Conservation (phyloP, 2,888 invertebrate genomes). For the Drosophila cognata region DNA sequence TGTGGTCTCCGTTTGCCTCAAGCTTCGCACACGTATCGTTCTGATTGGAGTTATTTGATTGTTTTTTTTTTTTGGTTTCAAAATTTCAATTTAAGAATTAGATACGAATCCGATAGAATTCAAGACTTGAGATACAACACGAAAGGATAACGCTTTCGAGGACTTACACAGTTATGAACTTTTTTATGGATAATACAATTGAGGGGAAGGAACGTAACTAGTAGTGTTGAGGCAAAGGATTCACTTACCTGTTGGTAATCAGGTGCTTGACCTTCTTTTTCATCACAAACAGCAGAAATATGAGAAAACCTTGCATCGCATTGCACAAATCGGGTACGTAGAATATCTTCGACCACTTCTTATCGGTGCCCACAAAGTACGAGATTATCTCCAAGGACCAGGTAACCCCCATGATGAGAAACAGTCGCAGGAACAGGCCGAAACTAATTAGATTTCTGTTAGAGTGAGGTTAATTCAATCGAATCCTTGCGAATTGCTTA, state of each 20-base stretch:
- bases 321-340: constrained; percentile 87
- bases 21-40: constrained; percentile 76
- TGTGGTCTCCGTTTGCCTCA: constrained; percentile 79
- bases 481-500: constrained; percentile 41
- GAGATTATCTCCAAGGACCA: constrained; percentile 93
- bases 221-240: neutral
- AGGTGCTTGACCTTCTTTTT: constrained; percentile 86
- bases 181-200: constrained; percentile 27
- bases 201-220: neutral
- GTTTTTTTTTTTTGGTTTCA: neutral
- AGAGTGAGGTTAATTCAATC: constrained; percentile 3
- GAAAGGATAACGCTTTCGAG: constrained; percentile 3
- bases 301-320: constrained; percentile 87
- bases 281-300: constrained; percentile 88
- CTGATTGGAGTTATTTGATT: constrained; percentile 44
- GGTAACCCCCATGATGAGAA: constrained; percentile 94
- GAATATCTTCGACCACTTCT: constrained; percentile 78
- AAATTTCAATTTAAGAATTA: constrained; percentile 11
- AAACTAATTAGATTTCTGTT: constrained; percentile 86
- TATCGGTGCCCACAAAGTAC: constrained; percentile 87
- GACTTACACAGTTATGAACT: constrained; percentile 50
- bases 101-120: constrained; percentile 16
- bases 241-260: constrained; percentile 82
- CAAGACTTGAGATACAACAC: constrained; percentile 9
- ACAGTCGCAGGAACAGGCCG: constrained; percentile 91